A percentile compares a stretch with the other conserved stretches of the same genome.
Evolutionary conservation across 2,113 vertebrate species (phyloP).

Genomic region (Mus spicilegus): DNA sequence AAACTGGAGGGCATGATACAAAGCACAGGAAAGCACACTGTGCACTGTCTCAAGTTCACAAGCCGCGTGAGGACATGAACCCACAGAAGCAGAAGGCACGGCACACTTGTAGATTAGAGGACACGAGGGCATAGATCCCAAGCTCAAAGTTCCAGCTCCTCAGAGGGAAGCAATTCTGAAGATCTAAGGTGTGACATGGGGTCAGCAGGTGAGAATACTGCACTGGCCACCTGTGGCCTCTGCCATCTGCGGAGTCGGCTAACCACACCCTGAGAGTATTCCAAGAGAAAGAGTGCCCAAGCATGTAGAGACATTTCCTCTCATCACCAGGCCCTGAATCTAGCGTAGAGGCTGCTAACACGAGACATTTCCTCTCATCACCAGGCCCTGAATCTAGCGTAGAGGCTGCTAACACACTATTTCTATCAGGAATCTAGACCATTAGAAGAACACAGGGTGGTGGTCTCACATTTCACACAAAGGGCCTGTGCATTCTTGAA

Average conservation of each 20-base stretch:
- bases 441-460: not conserved
- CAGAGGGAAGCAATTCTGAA: not conserved
- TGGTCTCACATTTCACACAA: not conserved
- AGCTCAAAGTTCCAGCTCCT: not conserved
- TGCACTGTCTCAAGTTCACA: not conserved
- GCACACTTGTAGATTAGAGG: not conserved
- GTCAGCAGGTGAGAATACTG: not conserved
- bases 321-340: not conserved
- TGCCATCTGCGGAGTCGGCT: not conserved
- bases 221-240: not conserved
- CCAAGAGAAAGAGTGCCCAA: not conserved
- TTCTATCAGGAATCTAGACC: not conserved
- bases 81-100: not conserved
- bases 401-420: not conserved
- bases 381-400: not conserved
- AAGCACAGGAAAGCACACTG: not conserved
- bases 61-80: not conserved
- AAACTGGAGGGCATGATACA: not conserved
- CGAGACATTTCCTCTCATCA: not conserved
- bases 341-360: not conserved
- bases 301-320: not conserved
- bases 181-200: not conserved
- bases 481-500: not conserved
- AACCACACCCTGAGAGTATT: not conserved
- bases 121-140: not conserved